These are phyloP conservation scores for Syndactyla subalaris DNA, from an alignment of 2,797 vertebrate genomes.

Conservation along the genomic window DNA sequence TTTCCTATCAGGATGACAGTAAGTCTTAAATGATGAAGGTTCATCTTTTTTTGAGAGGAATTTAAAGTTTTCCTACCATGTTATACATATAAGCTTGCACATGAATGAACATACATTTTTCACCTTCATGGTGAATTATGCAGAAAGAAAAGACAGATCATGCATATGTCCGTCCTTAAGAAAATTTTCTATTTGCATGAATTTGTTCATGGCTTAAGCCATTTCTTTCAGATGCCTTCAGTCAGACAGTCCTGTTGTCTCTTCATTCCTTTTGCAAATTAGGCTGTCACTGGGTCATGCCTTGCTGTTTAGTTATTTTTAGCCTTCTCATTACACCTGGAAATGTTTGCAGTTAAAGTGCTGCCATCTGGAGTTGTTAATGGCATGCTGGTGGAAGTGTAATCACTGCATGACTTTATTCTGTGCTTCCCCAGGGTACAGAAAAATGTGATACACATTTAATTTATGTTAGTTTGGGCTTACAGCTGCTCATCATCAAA, in stretches of 20 bases:
- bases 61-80: neutral
- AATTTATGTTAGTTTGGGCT: slow-evolving; percentile 70
- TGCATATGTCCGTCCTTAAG: neutral
- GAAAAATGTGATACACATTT: slow-evolving; percentile 64
- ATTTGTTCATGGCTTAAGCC: neutral
- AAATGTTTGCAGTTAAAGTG: slow-evolving; percentile 62
- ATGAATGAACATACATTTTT: neutral
- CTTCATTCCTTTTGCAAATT: slow-evolving; percentile 50
- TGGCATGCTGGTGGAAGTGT: slow-evolving; percentile 63
- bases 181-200: neutral
- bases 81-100: neutral
- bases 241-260: neutral
- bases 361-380: slow-evolving; percentile 75
- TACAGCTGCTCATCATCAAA: slow-evolving; percentile 63
- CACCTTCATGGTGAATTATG: neutral
- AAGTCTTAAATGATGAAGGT: neutral
- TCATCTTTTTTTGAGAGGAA: neutral
- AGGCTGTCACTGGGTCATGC: slow-evolving; percentile 45
- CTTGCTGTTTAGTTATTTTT: slow-evolving; percentile 61
- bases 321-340: slow-evolving; percentile 65
- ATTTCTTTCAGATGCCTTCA: neutral
- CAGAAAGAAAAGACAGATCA: neutral
- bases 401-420: slow-evolving; percentile 62
- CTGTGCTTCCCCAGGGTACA: slow-evolving; percentile 48
- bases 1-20: neutral